A percentile compares a stretch with the other conserved stretches of the same genome.
Conservation (phyloP, 2,888 invertebrate species). For the Campoplex nolae region DNA sequence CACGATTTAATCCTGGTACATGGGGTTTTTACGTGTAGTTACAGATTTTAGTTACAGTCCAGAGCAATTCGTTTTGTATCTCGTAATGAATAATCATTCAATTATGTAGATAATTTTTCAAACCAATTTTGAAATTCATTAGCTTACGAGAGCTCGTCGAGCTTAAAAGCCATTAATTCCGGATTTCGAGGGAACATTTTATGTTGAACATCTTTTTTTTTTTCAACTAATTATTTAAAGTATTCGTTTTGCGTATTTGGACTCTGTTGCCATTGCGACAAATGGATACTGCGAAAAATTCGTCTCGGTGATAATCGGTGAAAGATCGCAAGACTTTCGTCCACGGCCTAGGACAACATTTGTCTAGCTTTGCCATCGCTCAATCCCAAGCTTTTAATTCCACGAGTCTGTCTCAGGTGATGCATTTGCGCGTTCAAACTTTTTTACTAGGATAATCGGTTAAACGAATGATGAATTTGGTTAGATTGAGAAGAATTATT, state of each 20-base stretch:
- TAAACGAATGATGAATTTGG: too few species aligned
- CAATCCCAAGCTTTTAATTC: neutral
- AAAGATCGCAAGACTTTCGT: neutral
- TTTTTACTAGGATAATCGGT: too few species aligned
- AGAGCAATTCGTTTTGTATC: neutral
- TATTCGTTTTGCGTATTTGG: neutral
- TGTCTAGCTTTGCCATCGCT: conserved; percentile 21
- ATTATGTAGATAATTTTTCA: neutral
- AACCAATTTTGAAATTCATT: neutral
- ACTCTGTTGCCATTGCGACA: neutral
- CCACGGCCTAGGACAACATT: conserved; percentile 56
- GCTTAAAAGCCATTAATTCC: neutral
- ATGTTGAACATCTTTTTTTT: neutral
- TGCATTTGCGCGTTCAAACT: neutral
- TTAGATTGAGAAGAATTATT: too few species aligned
- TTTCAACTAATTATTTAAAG: neutral
- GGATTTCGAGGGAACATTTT: neutral
- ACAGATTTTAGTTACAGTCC: neutral
- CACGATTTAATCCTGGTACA: neutral
- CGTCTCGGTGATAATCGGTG: neutral
- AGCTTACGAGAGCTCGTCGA: neutral
- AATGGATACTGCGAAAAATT: neutral
- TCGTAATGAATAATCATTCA: neutral
- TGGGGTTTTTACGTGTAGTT: neutral
- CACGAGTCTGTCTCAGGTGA: neutral